Evolutionary conservation across 2,797 vertebrate genomes (phyloP), one percentile per base, ranked within the genome.

Genomic region (Argyrosomus regius): DNA sequence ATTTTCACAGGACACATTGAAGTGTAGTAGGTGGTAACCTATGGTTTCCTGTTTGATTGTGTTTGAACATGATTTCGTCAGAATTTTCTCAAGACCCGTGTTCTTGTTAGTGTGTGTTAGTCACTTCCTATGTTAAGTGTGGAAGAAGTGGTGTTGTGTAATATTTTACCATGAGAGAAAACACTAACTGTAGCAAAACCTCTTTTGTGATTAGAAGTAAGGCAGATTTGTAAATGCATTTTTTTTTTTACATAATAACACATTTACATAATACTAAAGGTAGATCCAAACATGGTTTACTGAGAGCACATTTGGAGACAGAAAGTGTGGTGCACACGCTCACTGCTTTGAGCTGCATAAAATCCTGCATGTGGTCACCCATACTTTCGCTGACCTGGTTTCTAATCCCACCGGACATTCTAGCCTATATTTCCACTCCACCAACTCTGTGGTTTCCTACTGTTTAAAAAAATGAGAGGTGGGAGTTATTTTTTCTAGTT

Each of bases 21-120:
- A 18, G 20, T 31, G 28, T 12, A 41, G 76, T 50, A 56, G 57
- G 60, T 58, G 65, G 56, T 58, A 31, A 52, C 0, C 1, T 7
- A 18, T 0, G n/a, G 71, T 86, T 91, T 92, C 91, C 89, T 91
- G 86, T 87, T 66, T 52, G 5, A 35, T 70, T 68, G 22, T 8
- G 4, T 26, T 14, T 46, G 0, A 69, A 59, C 2, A 14, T n/a
- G 5, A 46, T 63, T 87, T 85, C 60, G 48, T 35, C 43, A 17
- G 53, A 87, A 81, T 1, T 1, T 45, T 5, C 24, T 45, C 3
- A 35, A 50, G 41, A 60, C n/a, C 28, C 43, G 10, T 24, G 5
- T 64, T 78, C 20, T 24, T 54, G 26, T n/a, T 4, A 64, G 4
- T 6, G 35, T 39, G 35, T 78, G 50, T 24, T 62, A 26, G 8